Evolutionary conservation across 2,113 vertebrate species (phyloP), one percentile per base, ranked within the genome.

Genomic region (Saiga tatarica): DNA sequence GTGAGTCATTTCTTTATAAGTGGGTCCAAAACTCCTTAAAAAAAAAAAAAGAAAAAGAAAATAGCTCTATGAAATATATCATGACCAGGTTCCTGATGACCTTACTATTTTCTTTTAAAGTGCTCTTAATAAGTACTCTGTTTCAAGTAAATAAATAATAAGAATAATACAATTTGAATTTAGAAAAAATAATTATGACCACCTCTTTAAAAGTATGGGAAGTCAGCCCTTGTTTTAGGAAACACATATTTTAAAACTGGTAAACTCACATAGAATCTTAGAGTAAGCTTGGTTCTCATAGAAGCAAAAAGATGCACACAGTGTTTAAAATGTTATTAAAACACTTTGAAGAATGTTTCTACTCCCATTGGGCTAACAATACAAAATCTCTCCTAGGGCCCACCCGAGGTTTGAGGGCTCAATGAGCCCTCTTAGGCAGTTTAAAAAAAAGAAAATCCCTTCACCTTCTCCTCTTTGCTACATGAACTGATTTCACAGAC

Each of bases 401-500:
- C 47, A 76, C 84, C 39, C 5, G 11, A 8, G 28, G 6, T 39
- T 89, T 95, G 39, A 39, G 17, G 39, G 83, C 47, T 97, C 82
- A 76, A 30, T 21, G 71, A 12, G 84, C 42, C 33, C 42, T 92
- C 79, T 47, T 39, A 60, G 52, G 50, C 1, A 53, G 50, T 79
- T 79, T 52, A 50, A 79, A 81, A 87, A 83, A 76, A 82, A 53
- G 19, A 89, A 53, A 95, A 55, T 82, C 30, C 36, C 5, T 86
- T 36, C 25, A 52, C 67, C 17, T 52, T 95, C 26, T 62, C 42
- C 78, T 89, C 71, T 55, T 88, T 33, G 59, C 96, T 96, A 67
- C 64, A 95, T 91, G 30, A 95, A 79, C 97, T 90, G 89, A 98
- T 98, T 98, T 98, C 89, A 95, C 88, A 89, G 98, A 85, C 87